A percentile compares a stretch with the other conserved stretches of the same genome.
phyloP scores from a whole-genome alignment of 2,888 invertebrate species.

The Cryptus viduatorius region DNA sequence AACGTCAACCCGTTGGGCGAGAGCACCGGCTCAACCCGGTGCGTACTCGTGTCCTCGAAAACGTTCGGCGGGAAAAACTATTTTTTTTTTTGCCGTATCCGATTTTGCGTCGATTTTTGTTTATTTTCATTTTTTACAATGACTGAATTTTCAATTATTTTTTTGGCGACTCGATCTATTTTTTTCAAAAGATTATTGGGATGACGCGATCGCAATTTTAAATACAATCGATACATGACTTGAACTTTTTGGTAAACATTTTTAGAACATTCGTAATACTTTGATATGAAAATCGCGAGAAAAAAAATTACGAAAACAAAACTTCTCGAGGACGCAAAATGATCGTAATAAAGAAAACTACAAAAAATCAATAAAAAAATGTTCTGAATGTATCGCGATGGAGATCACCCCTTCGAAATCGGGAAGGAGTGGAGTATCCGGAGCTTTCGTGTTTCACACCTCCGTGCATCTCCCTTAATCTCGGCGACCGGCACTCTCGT shows the following conservation, averaged over 20 bases:
- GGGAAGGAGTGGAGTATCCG: slow-evolving; percentile 33
- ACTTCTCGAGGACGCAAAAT: not conserved
- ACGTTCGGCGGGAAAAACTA: slow-evolving; percentile 11
- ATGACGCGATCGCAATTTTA: too few relatives aligned
- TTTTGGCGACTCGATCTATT: too few relatives aligned
- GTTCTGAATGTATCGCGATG: slow-evolving; percentile 32
- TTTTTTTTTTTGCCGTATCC: slow-evolving; percentile 11
- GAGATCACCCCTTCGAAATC: slow-evolving; percentile 3
- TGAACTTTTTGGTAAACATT: too few relatives aligned
- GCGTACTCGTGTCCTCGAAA: slow-evolving; percentile 34
- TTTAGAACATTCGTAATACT: too few relatives aligned
- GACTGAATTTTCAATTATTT: too few relatives aligned
- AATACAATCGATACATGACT: too few relatives aligned
- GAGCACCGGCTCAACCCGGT: slow-evolving; percentile 45
- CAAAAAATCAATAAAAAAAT: slow-evolving; percentile 27
- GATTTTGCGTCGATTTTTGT: not conserved
- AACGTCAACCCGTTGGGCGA: slow-evolving; percentile 62
- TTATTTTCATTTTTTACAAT: too few relatives aligned
- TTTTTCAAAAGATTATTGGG: too few relatives aligned
- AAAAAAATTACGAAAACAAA: not conserved
- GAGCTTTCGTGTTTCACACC: slow-evolving; percentile 78
- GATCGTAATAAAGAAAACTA: not conserved
- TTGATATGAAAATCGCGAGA: too few relatives aligned
- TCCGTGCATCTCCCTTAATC: slow-evolving; percentile 74
- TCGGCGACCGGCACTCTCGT: slow-evolving; percentile 59